Base-by-base conservation (phyloP, 2,888 invertebrate species). In the Ischnura elegans region DNA sequence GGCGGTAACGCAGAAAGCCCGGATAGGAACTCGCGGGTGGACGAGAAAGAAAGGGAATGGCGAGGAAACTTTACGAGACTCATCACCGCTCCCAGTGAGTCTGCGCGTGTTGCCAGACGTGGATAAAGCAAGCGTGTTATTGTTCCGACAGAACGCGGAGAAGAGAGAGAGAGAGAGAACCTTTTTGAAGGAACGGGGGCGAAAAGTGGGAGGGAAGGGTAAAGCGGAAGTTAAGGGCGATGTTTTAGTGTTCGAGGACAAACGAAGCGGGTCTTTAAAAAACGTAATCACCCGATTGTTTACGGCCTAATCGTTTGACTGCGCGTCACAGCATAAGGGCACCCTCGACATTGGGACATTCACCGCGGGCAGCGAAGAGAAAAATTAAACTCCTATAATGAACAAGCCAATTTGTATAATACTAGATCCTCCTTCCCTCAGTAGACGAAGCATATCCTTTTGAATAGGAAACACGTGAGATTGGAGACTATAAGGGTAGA, bases 91-190 rank as follows among this genome's bases (percentile, higher is more conserved):
- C 8, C 76, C 0, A n/a, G 76, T 36, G 29, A 29, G 10, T 76
- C 29, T n/a, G 10, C 1, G 1, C 5, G 76, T 76, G 36, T 76
- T 10, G 29, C n/a, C 76, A 8, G 76, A 36, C 29, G 76, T 36
- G 76, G 76, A 76, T 76, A 76, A 76, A 76, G 36, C 76, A 8
- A 36, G 76, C 76, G 76, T 76, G 76, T 76, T 76, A 76, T 76
- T 76, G 76, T 76, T 76, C 76, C 76, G 29, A 36, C 76, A 16
- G 29, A 76, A 36, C 16, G 76, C 76, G 76, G 76, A 61, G 8
- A n/a, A 8, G 19, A 42, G 10, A 46, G 90, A 66, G 4, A n/a
- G 43, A 90, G n/a, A n/a, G n/a, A n/a, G n/a, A n/a, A n/a, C n/a
- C n/a, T n/a, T n/a, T 36, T 87, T 61, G 10, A 45, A 43, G 45